Evolutionary conservation across 2,113 vertebrate species (phyloP), one percentile per base, ranked within the genome.

Genomic region (Plotosus lineatus): DNA sequence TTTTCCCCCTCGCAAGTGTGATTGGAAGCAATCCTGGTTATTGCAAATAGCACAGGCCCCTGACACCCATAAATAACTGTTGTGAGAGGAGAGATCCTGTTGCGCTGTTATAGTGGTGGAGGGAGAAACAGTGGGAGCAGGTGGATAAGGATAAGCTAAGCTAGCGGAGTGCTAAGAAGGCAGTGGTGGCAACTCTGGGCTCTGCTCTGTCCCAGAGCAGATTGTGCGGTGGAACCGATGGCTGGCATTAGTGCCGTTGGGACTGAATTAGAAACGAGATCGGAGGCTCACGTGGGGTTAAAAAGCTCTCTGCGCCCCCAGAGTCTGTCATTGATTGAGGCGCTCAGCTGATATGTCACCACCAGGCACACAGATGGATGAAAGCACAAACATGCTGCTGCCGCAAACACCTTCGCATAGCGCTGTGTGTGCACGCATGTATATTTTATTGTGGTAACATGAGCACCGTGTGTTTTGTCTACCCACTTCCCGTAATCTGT

Each of bases 261-360:
- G 89, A 91, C 87, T 88, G 90, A 91, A 90, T 92, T 90, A 89
- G 90, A 91, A 90, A 91, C 86, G 85, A 88, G 89, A 91, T 92
- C 88, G 87, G 86, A 89, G 86, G 87, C 89, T 90, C 31, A 81
- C 33, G 82, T 79, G 63, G 91, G 89, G 92, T 92, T 92, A 92
- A 92, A 86, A 88, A 89, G 90, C 85, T 77, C 83, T 82, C 82
- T 26, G 60, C 71, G 53, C 85, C 81, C 86, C 85, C 53, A 82
- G 81, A 81, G 81, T 77, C 85, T 90, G 88, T 86, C 90, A 89
- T 83, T 89, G 88, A 90, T 86, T 86, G 91, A 86, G 87, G 85
- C 81, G 86, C 84, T 90, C 89, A 88, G 88, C 87, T 92, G 90
- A 90, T 91, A 90, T 91, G 90, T 88, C 88, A 90, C 89, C 86